Evolutionary conservation across 2,797 vertebrate species (phyloP).

Genomic region (Sebastes paucispinis): DNA sequence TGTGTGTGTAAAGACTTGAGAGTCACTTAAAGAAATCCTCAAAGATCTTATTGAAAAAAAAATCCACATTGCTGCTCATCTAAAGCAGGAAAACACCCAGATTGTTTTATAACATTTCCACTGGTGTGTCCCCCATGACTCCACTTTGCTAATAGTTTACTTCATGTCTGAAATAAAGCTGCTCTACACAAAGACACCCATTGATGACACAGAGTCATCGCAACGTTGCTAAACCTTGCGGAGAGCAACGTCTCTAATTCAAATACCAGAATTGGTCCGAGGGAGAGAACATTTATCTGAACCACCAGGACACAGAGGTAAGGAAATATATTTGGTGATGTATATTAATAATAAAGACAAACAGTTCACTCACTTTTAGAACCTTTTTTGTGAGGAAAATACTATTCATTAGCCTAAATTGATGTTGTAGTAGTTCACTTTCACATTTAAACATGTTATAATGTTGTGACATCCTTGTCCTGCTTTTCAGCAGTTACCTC

Average conservation of each 20-base stretch:
- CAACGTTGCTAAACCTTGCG: constrained; percentile 29
- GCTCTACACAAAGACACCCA: constrained; percentile 64
- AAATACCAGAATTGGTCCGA: constrained; percentile 27
- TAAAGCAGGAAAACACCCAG: background rate
- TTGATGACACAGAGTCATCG: constrained; percentile 53
- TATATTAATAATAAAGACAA: background rate
- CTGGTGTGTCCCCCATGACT: constrained; percentile 78
- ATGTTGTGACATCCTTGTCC: background rate
- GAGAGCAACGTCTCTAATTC: constrained; percentile 45
- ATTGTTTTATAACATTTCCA: constrained; percentile 57
- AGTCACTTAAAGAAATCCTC: background rate
- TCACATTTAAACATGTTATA: background rate
- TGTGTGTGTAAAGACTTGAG: background rate
- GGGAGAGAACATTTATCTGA: constrained; percentile 34
- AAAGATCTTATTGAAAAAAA: background rate
- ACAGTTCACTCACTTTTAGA: background rate
- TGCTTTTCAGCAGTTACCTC: background rate
- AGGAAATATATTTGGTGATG: background rate
- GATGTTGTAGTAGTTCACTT: background rate
- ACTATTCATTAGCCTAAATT: background rate
- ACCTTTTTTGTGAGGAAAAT: background rate
- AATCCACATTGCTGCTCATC: background rate
- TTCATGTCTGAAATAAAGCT: constrained; percentile 78
- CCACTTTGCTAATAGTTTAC: constrained; percentile 79
- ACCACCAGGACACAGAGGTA: constrained; percentile 48